Evolutionary conservation across 2,113 vertebrate species (phyloP).

Genomic region (Theristicus caerulescens): DNA sequence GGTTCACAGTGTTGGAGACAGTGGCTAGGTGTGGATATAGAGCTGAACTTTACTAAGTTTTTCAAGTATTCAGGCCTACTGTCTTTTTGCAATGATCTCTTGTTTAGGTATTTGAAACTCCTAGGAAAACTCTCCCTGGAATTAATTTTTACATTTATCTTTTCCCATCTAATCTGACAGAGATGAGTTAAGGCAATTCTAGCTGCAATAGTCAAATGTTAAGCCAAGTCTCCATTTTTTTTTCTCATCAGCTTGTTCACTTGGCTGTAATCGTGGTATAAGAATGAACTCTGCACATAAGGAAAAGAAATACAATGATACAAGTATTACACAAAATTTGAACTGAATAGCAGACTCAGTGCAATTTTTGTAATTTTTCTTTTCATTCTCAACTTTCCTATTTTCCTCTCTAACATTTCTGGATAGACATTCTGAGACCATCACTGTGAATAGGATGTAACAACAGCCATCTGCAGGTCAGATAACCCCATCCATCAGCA

Average conservation of each 20-base stretch:
- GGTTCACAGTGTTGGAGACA: background rate
- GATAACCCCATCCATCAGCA: slow-evolving; percentile 84
- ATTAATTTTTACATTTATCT: background rate
- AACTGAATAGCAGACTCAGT: slow-evolving; percentile 13
- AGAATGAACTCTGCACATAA: slow-evolving; percentile 27
- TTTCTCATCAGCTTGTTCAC: background rate
- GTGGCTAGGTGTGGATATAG: background rate
- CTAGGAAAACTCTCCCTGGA: background rate
- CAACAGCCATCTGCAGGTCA: slow-evolving; percentile 86
- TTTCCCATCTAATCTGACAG: background rate
- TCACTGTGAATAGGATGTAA: slow-evolving; percentile 77
- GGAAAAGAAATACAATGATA: background rate
- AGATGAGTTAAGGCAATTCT: background rate
- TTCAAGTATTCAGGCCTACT: background rate
- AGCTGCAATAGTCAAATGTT: background rate
- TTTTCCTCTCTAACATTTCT: slow-evolving; percentile 72
- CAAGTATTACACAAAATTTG: slow-evolving; percentile 35
- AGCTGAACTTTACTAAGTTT: background rate
- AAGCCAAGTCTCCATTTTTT: background rate
- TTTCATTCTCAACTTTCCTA: slow-evolving; percentile 47
- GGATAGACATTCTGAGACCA: slow-evolving; percentile 73
- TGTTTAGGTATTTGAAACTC: background rate
- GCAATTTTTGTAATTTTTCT: slow-evolving; percentile 45
- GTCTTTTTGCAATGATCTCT: background rate
- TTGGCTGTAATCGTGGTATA: background rate